A percentile compares a stretch with the other conserved stretches of the same genome.
These are phyloP conservation scores for Protomyctophum bolini DNA, from an alignment of 2,113 vertebrate species.

Conservation along the genomic window DNA sequence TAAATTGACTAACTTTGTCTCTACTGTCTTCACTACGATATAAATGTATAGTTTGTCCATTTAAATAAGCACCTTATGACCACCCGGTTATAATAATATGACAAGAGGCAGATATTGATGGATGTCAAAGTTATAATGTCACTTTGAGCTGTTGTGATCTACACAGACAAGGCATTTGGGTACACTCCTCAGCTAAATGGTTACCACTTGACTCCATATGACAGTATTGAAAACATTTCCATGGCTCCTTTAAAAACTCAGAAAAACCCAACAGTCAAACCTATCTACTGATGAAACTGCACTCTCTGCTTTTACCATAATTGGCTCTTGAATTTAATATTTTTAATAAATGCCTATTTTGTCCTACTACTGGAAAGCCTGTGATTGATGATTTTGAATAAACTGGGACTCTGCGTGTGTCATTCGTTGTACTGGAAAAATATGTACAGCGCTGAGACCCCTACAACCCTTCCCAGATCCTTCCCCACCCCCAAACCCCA, in stretches of 20 bases:
- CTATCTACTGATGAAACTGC: slow-evolving; percentile 62
- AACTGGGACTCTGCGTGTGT: slow-evolving; percentile 34
- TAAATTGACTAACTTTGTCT: slow-evolving; percentile 32
- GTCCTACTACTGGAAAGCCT: slow-evolving; percentile 51
- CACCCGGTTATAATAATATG: slow-evolving; percentile 31
- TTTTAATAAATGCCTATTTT: slow-evolving; percentile 46
- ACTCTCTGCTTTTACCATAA: slow-evolving; percentile 17
- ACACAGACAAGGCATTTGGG: slow-evolving; percentile 28
- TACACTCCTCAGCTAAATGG: neutral
- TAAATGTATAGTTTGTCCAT: slow-evolving; percentile 35
- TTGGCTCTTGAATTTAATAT: slow-evolving; percentile 4
- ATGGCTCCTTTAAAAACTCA: slow-evolving; percentile 11
- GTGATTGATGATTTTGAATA: slow-evolving; percentile 24
- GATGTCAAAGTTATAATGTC: slow-evolving; percentile 8
- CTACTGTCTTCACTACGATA: slow-evolving; percentile 22
- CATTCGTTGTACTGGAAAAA: slow-evolving; percentile 70
- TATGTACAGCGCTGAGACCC: slow-evolving; percentile 75
- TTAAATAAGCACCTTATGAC: slow-evolving; percentile 53
- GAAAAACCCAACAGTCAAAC: slow-evolving; percentile 47
- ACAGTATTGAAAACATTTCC: slow-evolving; percentile 9
- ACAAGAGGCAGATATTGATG: slow-evolving; percentile 46
- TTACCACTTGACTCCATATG: neutral
- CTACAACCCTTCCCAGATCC: slow-evolving; percentile 6
- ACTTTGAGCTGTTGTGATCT: slow-evolving; percentile 18
- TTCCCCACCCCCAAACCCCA: slow-evolving; percentile 22